These are phyloP conservation scores for Peromyscus eremicus DNA, from an alignment of 2,797 vertebrate species.

Conservation along the genomic window DNA sequence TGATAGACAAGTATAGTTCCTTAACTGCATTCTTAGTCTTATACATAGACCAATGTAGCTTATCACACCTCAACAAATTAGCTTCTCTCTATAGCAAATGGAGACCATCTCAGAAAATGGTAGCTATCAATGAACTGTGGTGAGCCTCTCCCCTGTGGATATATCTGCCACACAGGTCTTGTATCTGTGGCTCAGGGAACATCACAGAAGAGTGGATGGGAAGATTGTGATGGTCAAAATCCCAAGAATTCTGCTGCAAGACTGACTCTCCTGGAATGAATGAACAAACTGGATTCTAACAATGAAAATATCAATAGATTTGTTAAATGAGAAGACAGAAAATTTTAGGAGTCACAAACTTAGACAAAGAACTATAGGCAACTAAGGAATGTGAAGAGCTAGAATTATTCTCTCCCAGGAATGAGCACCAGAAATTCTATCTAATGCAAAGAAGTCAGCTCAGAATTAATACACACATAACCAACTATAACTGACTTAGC, in stretches of 20 bases:
- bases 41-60: too few relatives aligned
- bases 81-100: background rate
- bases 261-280: background rate
- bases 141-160: rapidly evolving
- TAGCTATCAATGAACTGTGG: background rate
- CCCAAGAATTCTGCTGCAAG: background rate
- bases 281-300: background rate
- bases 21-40: background rate
- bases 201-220: background rate
- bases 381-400: background rate
- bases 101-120: background rate
- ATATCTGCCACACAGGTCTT: rapidly evolving
- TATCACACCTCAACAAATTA: background rate
- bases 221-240: background rate
- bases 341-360: background rate
- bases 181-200: background rate
- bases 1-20: too few relatives aligned
- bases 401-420: background rate
- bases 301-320: background rate
- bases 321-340: background rate
- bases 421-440: background rate
- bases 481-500: background rate
- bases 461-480: background rate
- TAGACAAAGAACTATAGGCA: too few relatives aligned
- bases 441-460: background rate